These are phyloP conservation scores for Fragum fragum DNA, from an alignment of 2,888 invertebrate genomes.

Conservation along the genomic window DNA sequence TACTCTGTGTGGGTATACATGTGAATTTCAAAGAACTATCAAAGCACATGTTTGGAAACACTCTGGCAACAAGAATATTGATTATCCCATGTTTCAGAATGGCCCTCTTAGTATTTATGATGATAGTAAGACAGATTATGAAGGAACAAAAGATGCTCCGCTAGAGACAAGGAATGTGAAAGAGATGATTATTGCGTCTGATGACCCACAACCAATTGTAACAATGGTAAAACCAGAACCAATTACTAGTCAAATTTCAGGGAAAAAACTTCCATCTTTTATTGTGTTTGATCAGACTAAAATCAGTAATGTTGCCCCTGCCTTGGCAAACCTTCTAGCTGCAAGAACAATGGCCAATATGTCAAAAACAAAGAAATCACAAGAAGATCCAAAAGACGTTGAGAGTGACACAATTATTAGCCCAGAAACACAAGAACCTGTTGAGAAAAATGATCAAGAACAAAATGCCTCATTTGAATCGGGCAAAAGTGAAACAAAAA, in stretches of 20 bases:
- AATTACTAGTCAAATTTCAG: background rate
- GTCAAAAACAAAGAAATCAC: constrained; percentile 59
- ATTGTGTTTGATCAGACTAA: constrained; percentile 64
- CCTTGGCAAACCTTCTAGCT: constrained; percentile 70
- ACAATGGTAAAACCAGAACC: background rate
- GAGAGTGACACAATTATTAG: background rate
- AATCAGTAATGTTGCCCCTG: constrained; percentile 71
- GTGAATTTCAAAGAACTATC: constrained; percentile 85
- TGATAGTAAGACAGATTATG: constrained; percentile 45
- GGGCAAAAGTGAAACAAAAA: background rate
- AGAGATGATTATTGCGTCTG: background rate
- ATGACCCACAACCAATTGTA: background rate
- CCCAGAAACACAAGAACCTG: background rate
- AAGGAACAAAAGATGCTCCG: constrained; percentile 21
- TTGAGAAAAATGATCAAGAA: background rate
- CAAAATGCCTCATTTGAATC: background rate
- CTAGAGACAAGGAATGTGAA: background rate
- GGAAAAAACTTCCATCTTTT: constrained; percentile 48
- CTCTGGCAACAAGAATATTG: constrained; percentile 84
- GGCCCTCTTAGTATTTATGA: constrained; percentile 85
- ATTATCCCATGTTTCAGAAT: constrained; percentile 86
- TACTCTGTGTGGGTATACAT: constrained; percentile 85
- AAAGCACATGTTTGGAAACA: constrained; percentile 87
- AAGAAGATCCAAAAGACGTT: constrained; percentile 13
- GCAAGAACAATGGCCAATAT: constrained; percentile 67